Evolutionary conservation across 1,140 invertebrate species (phyloP).

Genomic region (Hycleus cichorii): DNA sequence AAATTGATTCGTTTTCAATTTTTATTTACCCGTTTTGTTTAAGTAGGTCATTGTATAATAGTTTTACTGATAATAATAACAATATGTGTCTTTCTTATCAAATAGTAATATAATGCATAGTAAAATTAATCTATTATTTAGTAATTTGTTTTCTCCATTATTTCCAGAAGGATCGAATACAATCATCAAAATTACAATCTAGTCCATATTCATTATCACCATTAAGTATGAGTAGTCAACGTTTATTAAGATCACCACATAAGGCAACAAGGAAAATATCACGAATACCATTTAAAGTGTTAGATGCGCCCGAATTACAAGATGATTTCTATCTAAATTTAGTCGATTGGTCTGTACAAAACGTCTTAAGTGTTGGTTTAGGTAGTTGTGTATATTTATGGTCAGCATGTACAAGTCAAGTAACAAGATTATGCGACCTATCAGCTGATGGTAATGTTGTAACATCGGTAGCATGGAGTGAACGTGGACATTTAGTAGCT

Average conservation of each 20-base stretch:
- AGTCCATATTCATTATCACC: constrained; percentile 88
- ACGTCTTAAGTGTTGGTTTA: constrained; percentile 96
- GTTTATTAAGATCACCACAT: constrained; percentile 83
- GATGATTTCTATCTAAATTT: constrained; percentile 99
- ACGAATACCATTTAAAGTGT: constrained; percentile 93
- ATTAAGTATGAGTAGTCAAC: constrained; percentile 89
- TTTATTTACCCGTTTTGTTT: not conserved
- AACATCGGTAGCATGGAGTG: constrained; percentile 98
- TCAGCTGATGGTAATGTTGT: constrained; percentile 89
- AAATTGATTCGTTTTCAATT: constrained; percentile 3
- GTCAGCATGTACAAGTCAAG: constrained; percentile 98
- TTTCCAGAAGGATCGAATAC: constrained; percentile 48
- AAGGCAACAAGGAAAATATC: constrained; percentile 96
- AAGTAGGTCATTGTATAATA: constrained; percentile 5
- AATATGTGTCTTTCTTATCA: not conserved
- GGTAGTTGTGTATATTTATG: constrained; percentile 98
- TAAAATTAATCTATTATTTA: not conserved
- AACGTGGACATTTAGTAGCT: constrained; percentile 91
- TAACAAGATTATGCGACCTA: constrained; percentile 93
- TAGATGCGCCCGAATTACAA: constrained; percentile 97
- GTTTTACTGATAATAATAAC: constrained; percentile 10
- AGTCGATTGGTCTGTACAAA: constrained; percentile 99
- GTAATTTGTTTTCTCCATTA: constrained; percentile 13
- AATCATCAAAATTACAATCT: constrained; percentile 52
- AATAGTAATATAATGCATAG: not conserved